Evolutionary conservation across 2,797 vertebrate genomes (phyloP).

Genomic region (Pantherophis alleghaniensis): DNA sequence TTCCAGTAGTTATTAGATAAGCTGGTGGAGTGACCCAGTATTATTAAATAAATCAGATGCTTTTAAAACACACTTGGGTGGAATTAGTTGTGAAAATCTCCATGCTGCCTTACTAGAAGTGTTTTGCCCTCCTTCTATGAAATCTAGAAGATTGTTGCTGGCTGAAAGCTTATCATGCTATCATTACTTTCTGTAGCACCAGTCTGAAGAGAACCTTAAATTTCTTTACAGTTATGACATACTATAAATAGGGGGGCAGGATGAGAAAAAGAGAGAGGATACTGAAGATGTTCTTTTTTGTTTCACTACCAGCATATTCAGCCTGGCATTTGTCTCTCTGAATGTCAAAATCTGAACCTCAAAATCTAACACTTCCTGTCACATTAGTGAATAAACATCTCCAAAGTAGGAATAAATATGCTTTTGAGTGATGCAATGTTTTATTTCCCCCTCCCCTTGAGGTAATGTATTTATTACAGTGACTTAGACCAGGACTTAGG

Average conservation of each 20-base stretch:
- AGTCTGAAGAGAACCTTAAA: background rate
- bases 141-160: background rate
- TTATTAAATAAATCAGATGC: background rate
- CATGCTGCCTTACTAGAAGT: background rate
- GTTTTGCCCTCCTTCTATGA: background rate
- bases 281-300: background rate
- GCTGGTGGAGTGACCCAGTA: background rate
- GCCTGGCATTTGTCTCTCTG: background rate
- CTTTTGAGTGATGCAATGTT: background rate
- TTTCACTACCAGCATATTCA: background rate
- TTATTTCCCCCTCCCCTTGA: background rate
- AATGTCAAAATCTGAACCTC: background rate
- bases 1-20: background rate
- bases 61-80: background rate
- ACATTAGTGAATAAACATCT: background rate
- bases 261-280: background rate
- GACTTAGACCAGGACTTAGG: slow-evolving; percentile 21
- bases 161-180: background rate
- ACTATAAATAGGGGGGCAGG: background rate
- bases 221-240: background rate
- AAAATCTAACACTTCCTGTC: background rate
- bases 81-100: background rate
- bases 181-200: background rate
- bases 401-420: background rate
- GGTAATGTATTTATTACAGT: background rate